Evolutionary conservation across 2,797 vertebrate genomes (phyloP).

Genomic region (Dendrocincla tyrannina): DNA sequence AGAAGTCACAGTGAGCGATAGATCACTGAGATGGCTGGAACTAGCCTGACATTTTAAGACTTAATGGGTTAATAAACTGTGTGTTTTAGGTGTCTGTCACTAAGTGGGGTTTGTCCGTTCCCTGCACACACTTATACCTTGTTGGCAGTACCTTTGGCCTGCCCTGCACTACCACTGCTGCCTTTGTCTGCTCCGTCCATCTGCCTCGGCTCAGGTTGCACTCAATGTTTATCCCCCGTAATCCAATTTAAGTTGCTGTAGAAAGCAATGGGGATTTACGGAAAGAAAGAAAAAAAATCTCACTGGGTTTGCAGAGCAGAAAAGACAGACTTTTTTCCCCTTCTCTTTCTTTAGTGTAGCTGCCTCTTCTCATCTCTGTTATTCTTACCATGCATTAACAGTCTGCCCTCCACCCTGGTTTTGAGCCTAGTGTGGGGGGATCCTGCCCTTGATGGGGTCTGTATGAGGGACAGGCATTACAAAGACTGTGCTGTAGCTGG

Average conservation of each 20-base stretch:
- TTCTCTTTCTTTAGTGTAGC: neutral
- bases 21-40: conserved; percentile 38
- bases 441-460: neutral
- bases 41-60: conserved; percentile 46
- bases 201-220: conserved; percentile 69
- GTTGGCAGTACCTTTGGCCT: conserved; percentile 59
- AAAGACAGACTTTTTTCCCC: neutral
- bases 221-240: conserved; percentile 56
- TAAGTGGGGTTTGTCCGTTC: conserved; percentile 34
- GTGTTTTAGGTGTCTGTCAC: conserved; percentile 45
- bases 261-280: conserved; percentile 49
- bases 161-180: neutral
- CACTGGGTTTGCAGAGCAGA: conserved; percentile 15
- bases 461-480: neutral
- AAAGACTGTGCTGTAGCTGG: neutral
- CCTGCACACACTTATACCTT: conserved; percentile 35
- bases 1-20: conserved; percentile 33
- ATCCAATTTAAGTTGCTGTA: conserved; percentile 68
- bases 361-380: neutral
- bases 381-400: neutral
- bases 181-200: conserved; percentile 61
- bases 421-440: neutral
- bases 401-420: neutral
- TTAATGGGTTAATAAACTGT: conserved; percentile 63
- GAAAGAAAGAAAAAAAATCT: conserved; percentile 34